Evolutionary conservation across 2,888 invertebrate genomes (phyloP), one percentile per base, ranked within the genome.

Genomic region (Stenchaetothrips biformis): DNA sequence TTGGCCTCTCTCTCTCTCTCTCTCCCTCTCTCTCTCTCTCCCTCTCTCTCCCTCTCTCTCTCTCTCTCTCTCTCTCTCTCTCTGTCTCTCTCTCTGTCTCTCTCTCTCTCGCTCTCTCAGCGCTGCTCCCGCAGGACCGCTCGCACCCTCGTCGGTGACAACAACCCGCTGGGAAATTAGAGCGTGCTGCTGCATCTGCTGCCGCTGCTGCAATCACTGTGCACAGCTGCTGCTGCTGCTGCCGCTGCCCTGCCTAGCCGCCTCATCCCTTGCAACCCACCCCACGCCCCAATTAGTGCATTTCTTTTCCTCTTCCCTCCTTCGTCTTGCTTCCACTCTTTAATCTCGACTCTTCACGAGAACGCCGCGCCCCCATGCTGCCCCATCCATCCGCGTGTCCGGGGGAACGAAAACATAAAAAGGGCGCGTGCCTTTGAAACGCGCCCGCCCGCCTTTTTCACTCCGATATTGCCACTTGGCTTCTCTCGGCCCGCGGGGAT

Each of bases 41-140:
- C 53, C n/a, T 80, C 53, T 78, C 7, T 48, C 7, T 37, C 7
- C 25, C 27, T 74, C 18, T 79, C 78, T 79, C 47, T 79, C 47
- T 67, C 25, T 74, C 79, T 67, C 77, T 67, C 25, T 16, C 37
- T 18, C 37, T 59, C 48, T 81, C 37, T 77, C 62, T 62, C 49
- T 79, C 77, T 53, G 16, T 59, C 49, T 79, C 47, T 79, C 77
- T 82, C 74, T 81, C 78, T 74, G 62, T 82, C 80, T 47, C 53
- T 67, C 79, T 77, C 47, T 79, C 77, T 21, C 78, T 77, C 48
- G 47, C 59, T 79, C 79, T 77, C 79, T 77, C 78, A 27, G 49
- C 79, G 62, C 48, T 62, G 37, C 49, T 78, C 80, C 48, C 80
- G 78, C 53, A 79, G 80, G 77, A 78, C 27, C 82, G 59, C 81